Evolutionary conservation across 2,888 invertebrate genomes (phyloP).

Genomic region (Iphiclides podalirius): DNA sequence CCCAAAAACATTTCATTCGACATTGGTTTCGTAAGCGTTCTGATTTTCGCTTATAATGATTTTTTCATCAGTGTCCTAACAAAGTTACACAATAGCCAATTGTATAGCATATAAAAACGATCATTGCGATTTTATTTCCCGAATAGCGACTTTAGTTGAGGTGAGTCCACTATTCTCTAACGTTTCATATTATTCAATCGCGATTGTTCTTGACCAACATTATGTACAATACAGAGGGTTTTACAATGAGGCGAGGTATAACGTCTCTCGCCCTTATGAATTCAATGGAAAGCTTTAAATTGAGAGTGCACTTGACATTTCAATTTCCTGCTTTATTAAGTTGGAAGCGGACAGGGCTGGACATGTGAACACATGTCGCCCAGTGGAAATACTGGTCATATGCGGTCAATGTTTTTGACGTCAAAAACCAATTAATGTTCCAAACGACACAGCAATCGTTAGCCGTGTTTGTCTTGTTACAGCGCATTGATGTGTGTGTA

Average conservation of each 20-base stretch:
- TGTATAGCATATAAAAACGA: too few relatives aligned
- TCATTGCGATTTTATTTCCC: too few relatives aligned
- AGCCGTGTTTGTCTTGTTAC: too few relatives aligned
- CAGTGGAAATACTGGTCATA: not conserved
- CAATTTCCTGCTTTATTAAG: constrained; percentile 56
- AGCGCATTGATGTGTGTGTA: too few relatives aligned
- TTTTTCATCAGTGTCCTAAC: too few relatives aligned
- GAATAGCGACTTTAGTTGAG: not conserved
- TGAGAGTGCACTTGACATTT: constrained; percentile 50
- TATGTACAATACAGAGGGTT: too few relatives aligned
- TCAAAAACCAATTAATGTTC: too few relatives aligned
- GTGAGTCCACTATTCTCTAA: not conserved
- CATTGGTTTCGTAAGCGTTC: too few relatives aligned
- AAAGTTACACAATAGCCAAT: too few relatives aligned
- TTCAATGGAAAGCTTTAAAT: constrained; percentile 25
- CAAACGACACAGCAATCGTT: too few relatives aligned
- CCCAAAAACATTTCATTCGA: too few relatives aligned
- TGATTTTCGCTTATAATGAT: too few relatives aligned
- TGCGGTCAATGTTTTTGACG: not conserved
- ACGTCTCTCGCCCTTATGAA: constrained; percentile 15
- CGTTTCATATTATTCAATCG: constrained; percentile 4
- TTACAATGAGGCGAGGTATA: constrained; percentile 6
- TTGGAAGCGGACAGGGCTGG: constrained; percentile 12
- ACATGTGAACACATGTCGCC: constrained; percentile 18
- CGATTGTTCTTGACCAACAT: not conserved